phyloP scores from a whole-genome alignment of 2,888 invertebrate genomes.

The Cordylochernes scorpioides region DNA sequence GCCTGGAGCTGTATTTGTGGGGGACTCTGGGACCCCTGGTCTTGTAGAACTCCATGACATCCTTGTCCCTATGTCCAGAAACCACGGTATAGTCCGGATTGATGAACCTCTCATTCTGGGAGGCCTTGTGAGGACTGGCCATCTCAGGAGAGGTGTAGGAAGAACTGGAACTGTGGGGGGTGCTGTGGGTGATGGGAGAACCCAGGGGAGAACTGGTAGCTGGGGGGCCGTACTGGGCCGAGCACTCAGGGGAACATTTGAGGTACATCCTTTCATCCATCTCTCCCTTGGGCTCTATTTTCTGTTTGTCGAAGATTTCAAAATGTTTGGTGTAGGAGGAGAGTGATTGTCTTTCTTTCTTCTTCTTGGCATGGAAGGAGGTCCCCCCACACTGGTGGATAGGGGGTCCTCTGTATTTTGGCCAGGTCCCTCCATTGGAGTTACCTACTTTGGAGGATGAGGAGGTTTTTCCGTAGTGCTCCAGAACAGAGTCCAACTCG shows the following conservation, averaged over 20 bases:
- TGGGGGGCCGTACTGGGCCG: no score
- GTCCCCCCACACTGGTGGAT: conserved; percentile 11
- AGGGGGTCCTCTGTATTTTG: conserved; percentile 38
- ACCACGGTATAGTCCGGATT: conserved; percentile 27
- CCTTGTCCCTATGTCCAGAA: conserved; percentile 25
- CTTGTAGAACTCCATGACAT: conserved; percentile 32
- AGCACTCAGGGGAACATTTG: conserved; percentile 8
- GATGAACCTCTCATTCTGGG: no score
- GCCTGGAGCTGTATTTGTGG: no score
- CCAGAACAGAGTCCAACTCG: conserved; percentile 17
- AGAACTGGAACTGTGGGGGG: conserved; percentile 9
- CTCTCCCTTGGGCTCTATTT: conserved; percentile 5
- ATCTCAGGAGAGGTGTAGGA: conserved; percentile 11
- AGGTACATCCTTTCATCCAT: conserved; percentile 10
- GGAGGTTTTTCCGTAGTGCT: conserved; percentile 13
- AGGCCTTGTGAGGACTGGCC: conserved; percentile 9
- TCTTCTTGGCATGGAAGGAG: conserved; percentile 13
- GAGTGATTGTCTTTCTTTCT: conserved; percentile 16
- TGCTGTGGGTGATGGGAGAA: conserved; percentile 9
- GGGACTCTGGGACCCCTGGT: conserved; percentile 24
- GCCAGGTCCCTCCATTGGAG: conserved; percentile 78
- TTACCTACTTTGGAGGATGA: conserved; percentile 34
- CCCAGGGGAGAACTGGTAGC: conserved; percentile 11
- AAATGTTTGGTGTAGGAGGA: conserved; percentile 13
- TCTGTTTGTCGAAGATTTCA: conserved; percentile 7